Percentiles rank a stretch among this genome's conserved stretches.
These are phyloP conservation scores for Drosophila acutilabella DNA, from an alignment of 2,888 invertebrate genomes.

Conservation along the genomic window DNA sequence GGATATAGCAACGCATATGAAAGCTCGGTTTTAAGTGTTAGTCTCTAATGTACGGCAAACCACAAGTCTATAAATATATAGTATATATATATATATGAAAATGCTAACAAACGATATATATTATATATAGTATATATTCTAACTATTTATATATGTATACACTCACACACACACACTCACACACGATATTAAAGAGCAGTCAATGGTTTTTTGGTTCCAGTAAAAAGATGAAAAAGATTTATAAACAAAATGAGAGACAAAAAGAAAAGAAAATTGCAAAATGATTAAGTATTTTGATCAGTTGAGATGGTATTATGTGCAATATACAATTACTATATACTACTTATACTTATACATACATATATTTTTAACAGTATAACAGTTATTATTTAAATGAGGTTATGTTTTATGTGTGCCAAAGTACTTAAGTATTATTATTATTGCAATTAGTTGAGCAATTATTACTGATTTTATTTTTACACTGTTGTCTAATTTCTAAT, in stretches of 20 bases:
- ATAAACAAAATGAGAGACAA: slow-evolving; percentile 15
- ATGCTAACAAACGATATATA: slow-evolving; percentile 23
- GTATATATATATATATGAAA: neutral
- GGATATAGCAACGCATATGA: slow-evolving; percentile 79
- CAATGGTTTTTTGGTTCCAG: slow-evolving; percentile 79
- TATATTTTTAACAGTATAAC: slow-evolving; percentile 30
- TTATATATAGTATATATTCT: slow-evolving; percentile 50
- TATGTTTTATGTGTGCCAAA: slow-evolving; percentile 74
- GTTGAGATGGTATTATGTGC: slow-evolving; percentile 54
- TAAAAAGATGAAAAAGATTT: slow-evolving; percentile 7
- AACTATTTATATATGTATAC: slow-evolving; percentile 66
- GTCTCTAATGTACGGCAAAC: slow-evolving; percentile 60
- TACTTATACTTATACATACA: slow-evolving; percentile 22
- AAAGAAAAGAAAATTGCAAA: slow-evolving; percentile 24
- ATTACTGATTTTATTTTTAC: slow-evolving; percentile 18
- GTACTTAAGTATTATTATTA: slow-evolving; percentile 57
- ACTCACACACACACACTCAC: slow-evolving; percentile 38
- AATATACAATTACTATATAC: slow-evolving; percentile 50
- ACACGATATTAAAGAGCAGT: slow-evolving; percentile 67
- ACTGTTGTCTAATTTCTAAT: slow-evolving; percentile 72
- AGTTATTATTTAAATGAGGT: slow-evolving; percentile 39
- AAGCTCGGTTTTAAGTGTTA: slow-evolving; percentile 74
- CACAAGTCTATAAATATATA: slow-evolving; percentile 32
- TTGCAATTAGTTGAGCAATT: slow-evolving; percentile 30
- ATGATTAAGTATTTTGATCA: slow-evolving; percentile 34